A percentile compares a stretch with the other conserved stretches of the same genome.
These are phyloP conservation scores for Vidua chalybeata DNA, from an alignment of 2,113 vertebrate genomes.

Conservation along the genomic window DNA sequence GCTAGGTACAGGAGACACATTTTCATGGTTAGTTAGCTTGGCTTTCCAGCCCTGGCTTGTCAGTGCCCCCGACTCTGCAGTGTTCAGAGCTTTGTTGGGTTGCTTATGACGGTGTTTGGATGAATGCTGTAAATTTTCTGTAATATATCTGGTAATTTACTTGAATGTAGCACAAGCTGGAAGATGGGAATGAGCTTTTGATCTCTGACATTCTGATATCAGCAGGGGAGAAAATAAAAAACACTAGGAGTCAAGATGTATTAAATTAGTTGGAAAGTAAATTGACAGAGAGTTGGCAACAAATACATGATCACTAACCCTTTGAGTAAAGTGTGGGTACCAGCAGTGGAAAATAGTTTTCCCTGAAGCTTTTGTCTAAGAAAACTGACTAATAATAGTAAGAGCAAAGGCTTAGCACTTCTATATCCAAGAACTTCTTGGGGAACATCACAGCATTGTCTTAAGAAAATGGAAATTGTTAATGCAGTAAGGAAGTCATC, in stretches of 20 bases:
- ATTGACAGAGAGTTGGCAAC: slow-evolving; percentile 31
- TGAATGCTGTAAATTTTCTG: slow-evolving; percentile 6
- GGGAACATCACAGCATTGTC: not conserved
- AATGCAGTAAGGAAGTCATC: not conserved
- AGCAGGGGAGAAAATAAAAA: slow-evolving; percentile 28
- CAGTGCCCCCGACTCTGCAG: not conserved
- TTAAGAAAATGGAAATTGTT: not conserved
- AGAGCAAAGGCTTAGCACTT: not conserved
- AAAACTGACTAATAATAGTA: not conserved
- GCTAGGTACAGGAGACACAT: not conserved
- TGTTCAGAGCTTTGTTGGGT: not conserved
- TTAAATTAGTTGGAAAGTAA: slow-evolving; percentile 42
- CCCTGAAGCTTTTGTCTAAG: slow-evolving; percentile 10
- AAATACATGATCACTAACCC: not conserved
- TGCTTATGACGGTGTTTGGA: not conserved
- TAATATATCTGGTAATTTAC: slow-evolving; percentile 33
- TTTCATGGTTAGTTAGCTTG: not conserved
- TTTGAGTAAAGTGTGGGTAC: not conserved
- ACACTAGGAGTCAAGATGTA: slow-evolving; percentile 6
- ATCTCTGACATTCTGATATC: slow-evolving; percentile 6
- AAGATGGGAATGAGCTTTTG: slow-evolving; percentile 10
- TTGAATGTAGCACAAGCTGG: not conserved
- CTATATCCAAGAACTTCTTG: not conserved
- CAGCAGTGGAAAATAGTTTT: not conserved
- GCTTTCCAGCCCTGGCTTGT: not conserved